Conservation (phyloP, 2,113 vertebrate genomes). For the Myiagra hebetior region DNA sequence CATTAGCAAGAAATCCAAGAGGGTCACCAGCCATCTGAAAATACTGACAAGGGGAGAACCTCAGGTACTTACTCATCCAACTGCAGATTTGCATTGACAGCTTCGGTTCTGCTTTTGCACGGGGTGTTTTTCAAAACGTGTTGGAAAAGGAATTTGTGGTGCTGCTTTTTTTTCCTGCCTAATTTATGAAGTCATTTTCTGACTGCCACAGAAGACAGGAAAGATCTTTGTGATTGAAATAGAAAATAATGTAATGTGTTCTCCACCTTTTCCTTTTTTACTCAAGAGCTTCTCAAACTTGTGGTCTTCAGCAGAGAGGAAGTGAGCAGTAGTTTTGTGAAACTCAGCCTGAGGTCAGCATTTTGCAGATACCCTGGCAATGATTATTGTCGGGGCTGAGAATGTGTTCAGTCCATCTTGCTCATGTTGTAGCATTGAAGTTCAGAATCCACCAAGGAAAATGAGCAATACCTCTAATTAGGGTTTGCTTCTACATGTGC, state of each 20-base stretch:
- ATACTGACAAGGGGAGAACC: constrained; percentile 89
- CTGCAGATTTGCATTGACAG: not conserved
- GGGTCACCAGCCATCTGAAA: constrained; percentile 91
- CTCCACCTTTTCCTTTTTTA: constrained; percentile 23
- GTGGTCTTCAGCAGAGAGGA: not conserved
- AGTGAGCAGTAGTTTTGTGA: not conserved
- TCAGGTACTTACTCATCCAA: constrained; percentile 79
- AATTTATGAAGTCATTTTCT: not conserved
- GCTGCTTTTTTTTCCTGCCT: not conserved
- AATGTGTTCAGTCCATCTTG: accelerated
- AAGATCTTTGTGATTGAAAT: constrained; percentile 20
- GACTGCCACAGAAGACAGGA: not conserved
- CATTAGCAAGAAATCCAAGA: constrained; percentile 94
- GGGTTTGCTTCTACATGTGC: not conserved
- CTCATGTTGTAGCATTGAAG: not conserved
- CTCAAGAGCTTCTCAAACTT: not conserved
- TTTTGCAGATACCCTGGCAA: not conserved
- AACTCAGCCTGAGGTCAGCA: not conserved
- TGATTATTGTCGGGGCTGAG: not conserved
- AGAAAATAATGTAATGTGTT: not conserved
- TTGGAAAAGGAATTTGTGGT: not conserved
- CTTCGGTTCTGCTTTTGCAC: not conserved
- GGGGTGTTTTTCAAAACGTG: not conserved
- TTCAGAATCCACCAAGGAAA: not conserved
- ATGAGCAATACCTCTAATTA: not conserved